Conservation (phyloP, 2,888 invertebrate genomes). For the Ophraella communa region DNA sequence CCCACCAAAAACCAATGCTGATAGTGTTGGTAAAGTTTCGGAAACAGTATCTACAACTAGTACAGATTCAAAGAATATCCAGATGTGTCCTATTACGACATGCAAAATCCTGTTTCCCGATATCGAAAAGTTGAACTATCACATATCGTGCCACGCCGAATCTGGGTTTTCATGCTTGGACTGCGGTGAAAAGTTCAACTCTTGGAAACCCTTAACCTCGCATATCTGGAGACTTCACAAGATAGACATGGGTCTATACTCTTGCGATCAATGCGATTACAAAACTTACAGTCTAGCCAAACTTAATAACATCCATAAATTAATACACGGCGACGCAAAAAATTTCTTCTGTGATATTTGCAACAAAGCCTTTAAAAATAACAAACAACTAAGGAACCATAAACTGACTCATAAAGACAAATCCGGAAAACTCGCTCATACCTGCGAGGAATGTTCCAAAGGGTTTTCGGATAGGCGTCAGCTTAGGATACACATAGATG, state of each 20-base stretch:
- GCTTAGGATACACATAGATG: constrained; percentile 64
- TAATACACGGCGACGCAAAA: constrained; percentile 73
- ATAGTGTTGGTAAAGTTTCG: constrained; percentile 12
- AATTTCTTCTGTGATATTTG: constrained; percentile 67
- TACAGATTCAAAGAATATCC: constrained; percentile 28
- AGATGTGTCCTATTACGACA: constrained; percentile 63
- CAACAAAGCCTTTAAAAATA: constrained; percentile 79
- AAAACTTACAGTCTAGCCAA: constrained; percentile 75
- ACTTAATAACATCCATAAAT: constrained; percentile 75
- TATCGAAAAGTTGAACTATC: constrained; percentile 68
- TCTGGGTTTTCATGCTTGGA: constrained; percentile 68
- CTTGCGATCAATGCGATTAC: constrained; percentile 77
- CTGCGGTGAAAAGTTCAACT: constrained; percentile 65
- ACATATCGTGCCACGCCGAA: constrained; percentile 64
- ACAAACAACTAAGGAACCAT: constrained; percentile 81
- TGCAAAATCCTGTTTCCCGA: constrained; percentile 67
- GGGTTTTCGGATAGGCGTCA: constrained; percentile 64
- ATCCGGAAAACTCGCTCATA: constrained; percentile 44
- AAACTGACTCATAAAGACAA: constrained; percentile 66
- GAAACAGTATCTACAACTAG: constrained; percentile 7
- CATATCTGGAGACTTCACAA: constrained; percentile 82
- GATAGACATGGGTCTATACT: constrained; percentile 80
- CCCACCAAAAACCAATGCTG: constrained; percentile 14
- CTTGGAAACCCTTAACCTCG: constrained; percentile 74
- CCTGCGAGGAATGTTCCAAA: constrained; percentile 68